phyloP scores from a whole-genome alignment of 1,140 invertebrate genomes.

The Diachasmimorpha longicaudata region DNA sequence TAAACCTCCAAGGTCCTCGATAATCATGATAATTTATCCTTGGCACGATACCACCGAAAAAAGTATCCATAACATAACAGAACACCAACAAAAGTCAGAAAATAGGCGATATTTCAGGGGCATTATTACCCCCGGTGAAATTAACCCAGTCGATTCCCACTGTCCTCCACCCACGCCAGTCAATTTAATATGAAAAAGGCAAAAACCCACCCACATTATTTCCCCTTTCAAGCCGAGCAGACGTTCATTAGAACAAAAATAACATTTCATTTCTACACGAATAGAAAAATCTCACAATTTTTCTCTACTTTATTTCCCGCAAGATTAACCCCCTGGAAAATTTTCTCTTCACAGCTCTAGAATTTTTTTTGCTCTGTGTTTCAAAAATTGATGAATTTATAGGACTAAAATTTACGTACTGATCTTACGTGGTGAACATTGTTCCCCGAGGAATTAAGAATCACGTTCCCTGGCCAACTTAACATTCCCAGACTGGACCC shows the following conservation, averaged over 20 bases:
- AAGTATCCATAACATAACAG: neutral
- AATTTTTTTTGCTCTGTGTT: no score
- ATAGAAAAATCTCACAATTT: no score
- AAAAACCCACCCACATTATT: neutral
- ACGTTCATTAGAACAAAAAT: neutral
- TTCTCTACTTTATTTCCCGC: no score
- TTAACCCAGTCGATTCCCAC: neutral
- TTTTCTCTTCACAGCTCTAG: no score
- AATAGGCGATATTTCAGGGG: neutral
- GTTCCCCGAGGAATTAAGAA: neutral
- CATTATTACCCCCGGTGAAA: neutral
- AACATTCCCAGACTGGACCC: constrained; percentile 57
- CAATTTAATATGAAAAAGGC: neutral
- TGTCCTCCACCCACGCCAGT: neutral
- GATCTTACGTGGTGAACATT: no score
- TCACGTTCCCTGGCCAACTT: constrained; percentile 41
- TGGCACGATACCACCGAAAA: neutral
- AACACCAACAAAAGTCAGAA: neutral
- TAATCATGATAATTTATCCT: neutral
- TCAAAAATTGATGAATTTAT: no score
- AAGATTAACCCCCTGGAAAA: no score
- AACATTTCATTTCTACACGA: neutral
- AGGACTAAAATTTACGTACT: no score
- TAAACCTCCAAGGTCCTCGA: neutral
- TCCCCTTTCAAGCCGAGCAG: neutral